Evolutionary conservation across 2,888 invertebrate genomes (phyloP).

Genomic region (Rhorus exstirpatorius): DNA sequence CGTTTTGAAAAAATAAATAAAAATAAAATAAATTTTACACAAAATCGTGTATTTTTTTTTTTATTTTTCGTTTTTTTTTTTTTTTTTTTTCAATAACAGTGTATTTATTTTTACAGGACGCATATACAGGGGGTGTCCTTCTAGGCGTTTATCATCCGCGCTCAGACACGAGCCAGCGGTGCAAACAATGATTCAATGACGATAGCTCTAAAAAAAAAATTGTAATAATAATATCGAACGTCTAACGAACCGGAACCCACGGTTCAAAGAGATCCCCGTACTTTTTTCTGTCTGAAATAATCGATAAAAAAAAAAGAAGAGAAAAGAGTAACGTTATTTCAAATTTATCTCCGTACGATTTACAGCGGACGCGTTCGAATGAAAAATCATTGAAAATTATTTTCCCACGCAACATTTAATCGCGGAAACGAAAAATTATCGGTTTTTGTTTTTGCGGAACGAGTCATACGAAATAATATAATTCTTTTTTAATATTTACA

Average conservation of each 20-base stretch:
- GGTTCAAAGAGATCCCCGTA: conserved; percentile 73
- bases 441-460: too few species aligned
- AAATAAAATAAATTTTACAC: conserved; percentile 47
- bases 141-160: conserved; percentile 32
- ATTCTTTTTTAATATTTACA: too few species aligned
- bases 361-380: neutral
- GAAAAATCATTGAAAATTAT: too few species aligned
- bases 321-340: too few species aligned
- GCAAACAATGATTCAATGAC: conserved; percentile 54
- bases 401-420: too few species aligned
- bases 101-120: conserved; percentile 53
- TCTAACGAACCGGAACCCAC: conserved; percentile 81
- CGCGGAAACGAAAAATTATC: too few species aligned
- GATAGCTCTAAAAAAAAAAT: conserved; percentile 62
- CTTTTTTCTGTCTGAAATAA: conserved; percentile 75
- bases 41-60: conserved; percentile 5
- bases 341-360: too few species aligned
- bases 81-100: conserved; percentile 48
- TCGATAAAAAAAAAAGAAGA: conserved; percentile 9
- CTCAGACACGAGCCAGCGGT: conserved; percentile 17
- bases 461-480: too few species aligned
- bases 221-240: conserved; percentile 52
- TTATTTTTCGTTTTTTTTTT: too few species aligned
- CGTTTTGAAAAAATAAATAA: conserved; percentile 45
- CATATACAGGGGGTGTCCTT: conserved; percentile 62